Evolutionary conservation across 2,888 invertebrate species (phyloP).

Genomic region (Aporophyla nigra): DNA sequence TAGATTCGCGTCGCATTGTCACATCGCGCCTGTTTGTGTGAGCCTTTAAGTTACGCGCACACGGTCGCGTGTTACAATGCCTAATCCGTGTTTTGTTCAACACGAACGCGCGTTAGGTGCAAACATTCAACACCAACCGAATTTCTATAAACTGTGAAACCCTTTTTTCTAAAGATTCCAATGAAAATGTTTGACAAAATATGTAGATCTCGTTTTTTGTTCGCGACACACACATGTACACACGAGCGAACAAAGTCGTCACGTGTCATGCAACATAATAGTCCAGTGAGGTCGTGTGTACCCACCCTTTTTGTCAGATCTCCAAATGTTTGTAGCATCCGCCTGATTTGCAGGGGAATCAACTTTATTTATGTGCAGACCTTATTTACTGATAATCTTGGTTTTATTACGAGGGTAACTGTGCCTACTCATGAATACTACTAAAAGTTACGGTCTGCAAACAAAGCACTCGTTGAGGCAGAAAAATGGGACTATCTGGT

Average conservation of each 20-base stretch:
- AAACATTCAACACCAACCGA: constrained; percentile 32
- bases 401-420: constrained; percentile 67
- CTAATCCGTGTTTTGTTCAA: constrained; percentile 47
- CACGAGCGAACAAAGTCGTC: constrained; percentile 56
- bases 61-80: constrained; percentile 43
- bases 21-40: background rate
- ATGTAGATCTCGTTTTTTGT: constrained; percentile 50
- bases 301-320: constrained; percentile 56
- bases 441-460: constrained; percentile 65
- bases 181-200: constrained; percentile 40
- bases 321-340: constrained; percentile 56
- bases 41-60: constrained; percentile 39
- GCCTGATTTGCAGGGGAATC: constrained; percentile 64
- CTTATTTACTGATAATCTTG: constrained; percentile 68
- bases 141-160: constrained; percentile 23
- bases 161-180: constrained; percentile 17
- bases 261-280: constrained; percentile 56
- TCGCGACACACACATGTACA: constrained; percentile 37
- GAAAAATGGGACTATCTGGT: constrained; percentile 56
- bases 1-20: background rate
- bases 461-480: constrained; percentile 58
- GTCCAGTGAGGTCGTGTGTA: constrained; percentile 44
- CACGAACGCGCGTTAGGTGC: constrained; percentile 39
- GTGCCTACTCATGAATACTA: constrained; percentile 65
- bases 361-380: constrained; percentile 66